Conservation (phyloP, 2,797 vertebrate species). For the Alauda arvensis region DNA sequence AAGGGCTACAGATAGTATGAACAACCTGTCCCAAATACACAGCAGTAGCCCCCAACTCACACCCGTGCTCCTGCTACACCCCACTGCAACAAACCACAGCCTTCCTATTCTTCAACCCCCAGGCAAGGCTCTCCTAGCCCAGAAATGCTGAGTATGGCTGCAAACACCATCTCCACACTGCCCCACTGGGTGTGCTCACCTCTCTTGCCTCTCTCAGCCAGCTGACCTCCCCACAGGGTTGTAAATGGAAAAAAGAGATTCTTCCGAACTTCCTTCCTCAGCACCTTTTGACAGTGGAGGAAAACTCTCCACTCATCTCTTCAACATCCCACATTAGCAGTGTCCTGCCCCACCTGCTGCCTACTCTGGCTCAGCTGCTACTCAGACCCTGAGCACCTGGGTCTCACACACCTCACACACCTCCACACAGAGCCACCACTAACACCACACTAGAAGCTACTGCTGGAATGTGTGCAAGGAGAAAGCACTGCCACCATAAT, state of each 20-base stretch:
- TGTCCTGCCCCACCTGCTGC: neutral
- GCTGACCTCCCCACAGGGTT: neutral
- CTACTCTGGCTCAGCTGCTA: neutral
- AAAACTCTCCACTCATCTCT: neutral
- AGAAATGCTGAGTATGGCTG: neutral
- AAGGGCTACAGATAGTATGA: neutral
- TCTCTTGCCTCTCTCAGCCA: fast-evolving
- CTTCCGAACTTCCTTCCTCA: neutral
- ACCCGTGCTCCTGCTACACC: neutral
- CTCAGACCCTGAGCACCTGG: neutral
- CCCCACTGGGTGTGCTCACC: fast-evolving
- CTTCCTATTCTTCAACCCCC: neutral
- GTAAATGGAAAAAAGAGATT: neutral
- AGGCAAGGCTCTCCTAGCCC: neutral
- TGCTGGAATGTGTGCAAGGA: neutral
- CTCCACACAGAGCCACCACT: neutral
- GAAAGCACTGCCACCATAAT: neutral
- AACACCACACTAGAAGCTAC: neutral
- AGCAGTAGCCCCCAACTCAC: neutral
- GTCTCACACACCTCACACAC: neutral
- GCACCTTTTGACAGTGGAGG: neutral
- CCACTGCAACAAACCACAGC: neutral
- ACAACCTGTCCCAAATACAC: neutral
- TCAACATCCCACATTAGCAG: neutral
- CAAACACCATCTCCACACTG: neutral